A percentile compares a stretch with the other conserved stretches of the same genome.
These are phyloP conservation scores for Lapara coniferarum DNA, from an alignment of 2,888 invertebrate genomes.

Conservation along the genomic window DNA sequence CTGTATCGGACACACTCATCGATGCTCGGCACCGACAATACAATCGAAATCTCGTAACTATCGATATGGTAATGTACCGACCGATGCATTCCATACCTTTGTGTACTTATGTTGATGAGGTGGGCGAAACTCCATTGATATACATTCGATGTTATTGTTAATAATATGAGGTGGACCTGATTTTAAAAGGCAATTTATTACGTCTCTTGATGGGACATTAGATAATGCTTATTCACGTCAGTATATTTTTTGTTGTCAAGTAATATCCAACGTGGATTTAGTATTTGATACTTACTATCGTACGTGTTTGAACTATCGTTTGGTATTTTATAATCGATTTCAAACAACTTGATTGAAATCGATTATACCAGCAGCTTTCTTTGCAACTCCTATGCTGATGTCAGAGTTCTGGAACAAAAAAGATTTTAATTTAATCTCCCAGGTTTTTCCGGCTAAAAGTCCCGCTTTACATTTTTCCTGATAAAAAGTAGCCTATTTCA, in stretches of 20 bases:
- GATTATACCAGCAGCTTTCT: too few species aligned
- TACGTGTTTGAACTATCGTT: background rate
- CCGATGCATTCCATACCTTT: slow-evolving; percentile 71
- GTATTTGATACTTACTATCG: slow-evolving; percentile 45
- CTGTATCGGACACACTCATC: slow-evolving; percentile 70
- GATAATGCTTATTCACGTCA: slow-evolving; percentile 66
- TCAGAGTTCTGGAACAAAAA: too few species aligned
- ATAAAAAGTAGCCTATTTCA: too few species aligned
- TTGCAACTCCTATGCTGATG: too few species aligned
- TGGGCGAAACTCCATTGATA: slow-evolving; percentile 80
- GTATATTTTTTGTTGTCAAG: slow-evolving; percentile 48
- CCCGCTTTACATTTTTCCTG: too few species aligned
- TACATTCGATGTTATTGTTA: slow-evolving; percentile 76
- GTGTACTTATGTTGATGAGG: slow-evolving; percentile 80
- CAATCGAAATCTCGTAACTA: slow-evolving; percentile 62
- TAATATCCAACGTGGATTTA: slow-evolving; percentile 48
- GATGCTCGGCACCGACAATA: slow-evolving; percentile 72
- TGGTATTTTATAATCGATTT: background rate
- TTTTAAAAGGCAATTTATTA: slow-evolving; percentile 78
- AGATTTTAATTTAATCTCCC: too few species aligned
- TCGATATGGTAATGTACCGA: slow-evolving; percentile 73
- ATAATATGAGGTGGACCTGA: slow-evolving; percentile 71
- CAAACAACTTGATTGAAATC: background rate
- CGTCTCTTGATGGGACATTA: slow-evolving; percentile 64
- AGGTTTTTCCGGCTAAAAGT: too few species aligned